A percentile compares a stretch with the other conserved stretches of the same genome.
Evolutionary conservation across 2,797 vertebrate species (phyloP).

Genomic region (Sparus aurata): DNA sequence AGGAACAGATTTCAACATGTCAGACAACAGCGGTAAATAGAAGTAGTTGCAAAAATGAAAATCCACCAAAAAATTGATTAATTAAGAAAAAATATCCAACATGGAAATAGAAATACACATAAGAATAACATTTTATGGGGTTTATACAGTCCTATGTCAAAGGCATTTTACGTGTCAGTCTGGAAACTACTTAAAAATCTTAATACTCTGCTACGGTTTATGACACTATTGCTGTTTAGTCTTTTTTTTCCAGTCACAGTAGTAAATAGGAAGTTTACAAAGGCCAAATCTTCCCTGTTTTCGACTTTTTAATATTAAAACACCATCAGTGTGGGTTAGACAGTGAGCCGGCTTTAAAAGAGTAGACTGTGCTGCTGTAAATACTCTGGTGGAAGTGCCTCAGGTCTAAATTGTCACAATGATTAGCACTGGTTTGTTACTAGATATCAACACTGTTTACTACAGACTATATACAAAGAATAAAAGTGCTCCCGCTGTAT

Average conservation of each 20-base stretch:
- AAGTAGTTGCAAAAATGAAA: slow-evolving; percentile 6
- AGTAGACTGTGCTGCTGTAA: neutral
- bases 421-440: neutral
- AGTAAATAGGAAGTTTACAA: slow-evolving; percentile 36
- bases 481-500: neutral
- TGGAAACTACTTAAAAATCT: slow-evolving; percentile 7
- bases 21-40: neutral
- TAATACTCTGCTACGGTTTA: slow-evolving; percentile 4
- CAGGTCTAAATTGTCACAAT: neutral
- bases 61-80: slow-evolving; percentile 1
- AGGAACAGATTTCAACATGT: slow-evolving; percentile 16
- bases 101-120: slow-evolving; percentile 17
- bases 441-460: slow-evolving; percentile 1
- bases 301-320: neutral
- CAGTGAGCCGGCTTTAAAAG: slow-evolving; percentile 24
- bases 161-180: slow-evolving; percentile 35
- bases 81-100: slow-evolving; percentile 20
- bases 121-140: slow-evolving; percentile 3
- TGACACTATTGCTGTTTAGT: slow-evolving; percentile 41
- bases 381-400: neutral
- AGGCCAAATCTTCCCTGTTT: neutral
- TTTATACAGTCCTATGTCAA: slow-evolving; percentile 38
- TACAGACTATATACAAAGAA: neutral
- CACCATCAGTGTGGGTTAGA: neutral
- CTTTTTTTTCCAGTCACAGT: slow-evolving; percentile 28